A percentile compares a stretch with the other conserved stretches of the same genome.
phyloP scores from a whole-genome alignment of 2,797 vertebrate genomes.

The Lycodopsis pacificus region DNA sequence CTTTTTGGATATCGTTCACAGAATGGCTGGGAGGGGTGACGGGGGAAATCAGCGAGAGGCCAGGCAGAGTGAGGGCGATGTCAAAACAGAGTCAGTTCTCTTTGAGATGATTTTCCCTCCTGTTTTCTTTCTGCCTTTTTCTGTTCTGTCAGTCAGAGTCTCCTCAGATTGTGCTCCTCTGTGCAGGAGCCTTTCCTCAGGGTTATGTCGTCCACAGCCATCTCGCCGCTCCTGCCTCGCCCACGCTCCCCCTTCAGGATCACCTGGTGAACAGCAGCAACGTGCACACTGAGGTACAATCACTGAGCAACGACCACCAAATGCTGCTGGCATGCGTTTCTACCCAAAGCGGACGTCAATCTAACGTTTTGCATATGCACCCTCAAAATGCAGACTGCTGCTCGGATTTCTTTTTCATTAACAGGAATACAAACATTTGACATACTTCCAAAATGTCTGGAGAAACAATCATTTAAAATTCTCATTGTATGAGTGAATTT shows the following conservation, averaged over 20 bases:
- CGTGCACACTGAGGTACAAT: background rate
- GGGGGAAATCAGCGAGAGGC: slow-evolving; percentile 19
- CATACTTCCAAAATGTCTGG: background rate
- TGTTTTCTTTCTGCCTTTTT: slow-evolving; percentile 38
- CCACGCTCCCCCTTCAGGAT: slow-evolving; percentile 94
- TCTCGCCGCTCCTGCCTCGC: slow-evolving; percentile 88
- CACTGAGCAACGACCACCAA: background rate
- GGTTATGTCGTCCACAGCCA: slow-evolving; percentile 94
- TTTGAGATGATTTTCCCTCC: slow-evolving; percentile 64
- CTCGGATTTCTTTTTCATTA: slow-evolving; percentile 23
- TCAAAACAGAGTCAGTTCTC: slow-evolving; percentile 75
- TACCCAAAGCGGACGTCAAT: background rate
- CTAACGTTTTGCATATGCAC: background rate
- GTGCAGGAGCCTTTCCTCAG: slow-evolving; percentile 91
- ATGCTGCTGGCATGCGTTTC: background rate
- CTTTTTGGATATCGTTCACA: slow-evolving; percentile 45
- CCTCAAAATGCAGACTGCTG: background rate
- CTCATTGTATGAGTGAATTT: background rate
- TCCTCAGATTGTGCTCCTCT: slow-evolving; percentile 86
- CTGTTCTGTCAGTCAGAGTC: slow-evolving; percentile 77
- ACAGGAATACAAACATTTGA: background rate
- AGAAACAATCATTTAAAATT: slow-evolving; percentile 4
- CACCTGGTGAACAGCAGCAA: slow-evolving; percentile 84
- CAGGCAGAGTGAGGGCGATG: slow-evolving; percentile 51
- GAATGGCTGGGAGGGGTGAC: slow-evolving; percentile 2